Base-by-base conservation (phyloP, 2,888 invertebrate species). In the Exocentrus adspersus region DNA sequence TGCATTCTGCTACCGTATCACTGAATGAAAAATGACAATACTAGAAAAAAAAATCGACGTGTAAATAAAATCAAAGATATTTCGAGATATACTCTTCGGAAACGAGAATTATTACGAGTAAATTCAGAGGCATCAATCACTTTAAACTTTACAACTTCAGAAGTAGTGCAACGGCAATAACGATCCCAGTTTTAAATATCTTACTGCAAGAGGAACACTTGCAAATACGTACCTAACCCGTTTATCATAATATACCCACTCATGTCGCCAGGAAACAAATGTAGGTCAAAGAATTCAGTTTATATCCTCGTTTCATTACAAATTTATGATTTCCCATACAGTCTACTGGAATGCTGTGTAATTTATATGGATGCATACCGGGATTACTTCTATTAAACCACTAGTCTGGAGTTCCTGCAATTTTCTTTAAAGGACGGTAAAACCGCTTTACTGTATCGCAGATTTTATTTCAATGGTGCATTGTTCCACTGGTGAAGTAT, bases 291-390 rank as follows among this genome's bases (percentile, higher is more conserved):
- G 37, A 12, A 37, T 37, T 37, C 37, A 37, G 37, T 37, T n/a
- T 37, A n/a, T 37, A 37, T 14, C 14, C 37, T 4, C 12, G 12
- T 37, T 37, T 37, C 37, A 14, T 37, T 37, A 37, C 14, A 37
- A 37, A 37, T 37, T 37, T 37, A 37, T 37, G 37, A 37, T 37
- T n/a, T 37, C 37, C 37, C 37, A 37, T 14, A 37, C 37, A 37
- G 10, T 37, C 37, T 12, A 37, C 5, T 10, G n/a, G 37, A 12
- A 37, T 37, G 37, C 12, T 12, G 12, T 5, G 14, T 37, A 37
- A 37, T n/a, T 37, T 12, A 37, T 37, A 37, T n/a, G 2, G 9
- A 30, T n/a, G 30, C 10, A 10, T 32, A 32, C 32, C 9, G 10
- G 37, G 12, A 12, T 37, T 37, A 37, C 37, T 37, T 37, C 14